These are phyloP conservation scores for Ceratitis capitata DNA, from an alignment of 1,140 invertebrate genomes.

Conservation along the genomic window DNA sequence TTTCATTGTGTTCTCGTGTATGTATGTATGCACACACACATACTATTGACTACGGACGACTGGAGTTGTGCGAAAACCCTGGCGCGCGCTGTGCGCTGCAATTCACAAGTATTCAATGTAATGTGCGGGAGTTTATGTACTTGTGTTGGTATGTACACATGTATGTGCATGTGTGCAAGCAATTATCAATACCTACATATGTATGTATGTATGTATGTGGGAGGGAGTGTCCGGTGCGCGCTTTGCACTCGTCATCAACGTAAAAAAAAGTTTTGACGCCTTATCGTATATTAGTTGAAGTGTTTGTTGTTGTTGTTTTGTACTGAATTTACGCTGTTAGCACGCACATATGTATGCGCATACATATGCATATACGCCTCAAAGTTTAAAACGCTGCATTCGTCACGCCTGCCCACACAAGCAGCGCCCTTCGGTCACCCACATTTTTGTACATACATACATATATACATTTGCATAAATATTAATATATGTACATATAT, in stretches of 20 bases:
- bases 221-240: not conserved
- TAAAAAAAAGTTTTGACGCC: not conserved
- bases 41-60: too few species aligned
- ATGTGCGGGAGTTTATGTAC: not conserved
- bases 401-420: not conserved
- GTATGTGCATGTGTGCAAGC: not conserved
- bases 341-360: not conserved
- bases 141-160: not conserved
- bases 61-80: not conserved
- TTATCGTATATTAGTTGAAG: not conserved
- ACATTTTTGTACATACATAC: not conserved
- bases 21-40: too few species aligned
- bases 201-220: not conserved
- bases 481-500: not conserved
- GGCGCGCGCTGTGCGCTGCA: not conserved
- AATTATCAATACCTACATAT: too few species aligned
- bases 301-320: not conserved
- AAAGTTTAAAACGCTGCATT: not conserved
- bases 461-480: not conserved
- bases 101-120: not conserved
- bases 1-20: not conserved
- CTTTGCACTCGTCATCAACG: not conserved
- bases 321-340: too few species aligned
- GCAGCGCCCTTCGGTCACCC: not conserved
- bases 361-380: not conserved